phyloP scores from a whole-genome alignment of 1,140 invertebrate species.

The Luehdorfia chinensis region DNA sequence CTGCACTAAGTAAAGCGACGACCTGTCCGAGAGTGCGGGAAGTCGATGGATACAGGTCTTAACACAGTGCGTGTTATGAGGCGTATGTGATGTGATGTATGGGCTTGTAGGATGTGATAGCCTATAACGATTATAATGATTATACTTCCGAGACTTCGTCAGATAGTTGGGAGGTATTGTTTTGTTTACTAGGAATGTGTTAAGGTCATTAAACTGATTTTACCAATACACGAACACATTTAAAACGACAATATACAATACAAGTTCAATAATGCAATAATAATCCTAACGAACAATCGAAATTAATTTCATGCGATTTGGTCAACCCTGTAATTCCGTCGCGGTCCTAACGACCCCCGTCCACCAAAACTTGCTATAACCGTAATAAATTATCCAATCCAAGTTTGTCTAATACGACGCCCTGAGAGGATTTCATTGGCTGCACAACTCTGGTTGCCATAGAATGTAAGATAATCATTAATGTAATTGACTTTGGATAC shows the following conservation, averaged over 20 bases:
- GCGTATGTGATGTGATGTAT: no score
- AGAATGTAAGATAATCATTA: conserved; percentile 52
- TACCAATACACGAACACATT: background rate
- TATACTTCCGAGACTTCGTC: no score
- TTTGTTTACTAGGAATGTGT: conserved; percentile 3
- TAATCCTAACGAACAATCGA: conserved; percentile 29
- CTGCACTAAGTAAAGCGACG: no score
- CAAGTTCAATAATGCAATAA: conserved; percentile 16
- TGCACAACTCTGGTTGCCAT: conserved; percentile 26
- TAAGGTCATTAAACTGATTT: background rate
- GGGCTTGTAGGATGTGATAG: no score
- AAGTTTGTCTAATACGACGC: conserved; percentile 59
- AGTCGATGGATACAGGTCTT: no score
- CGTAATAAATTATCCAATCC: conserved; percentile 65
- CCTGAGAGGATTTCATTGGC: conserved; percentile 30
- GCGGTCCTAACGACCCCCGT: conserved; percentile 38
- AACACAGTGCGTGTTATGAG: no score
- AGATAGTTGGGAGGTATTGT: no score
- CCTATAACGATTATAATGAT: no score
- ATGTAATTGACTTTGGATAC: conserved; percentile 59
- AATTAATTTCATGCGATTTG: conserved; percentile 33
- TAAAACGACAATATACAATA: background rate
- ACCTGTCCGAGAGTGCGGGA: no score
- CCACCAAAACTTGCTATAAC: conserved; percentile 56
- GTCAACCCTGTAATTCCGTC: conserved; percentile 36